phyloP scores from a whole-genome alignment of 2,797 vertebrate species.

The Labroides dimidiatus region DNA sequence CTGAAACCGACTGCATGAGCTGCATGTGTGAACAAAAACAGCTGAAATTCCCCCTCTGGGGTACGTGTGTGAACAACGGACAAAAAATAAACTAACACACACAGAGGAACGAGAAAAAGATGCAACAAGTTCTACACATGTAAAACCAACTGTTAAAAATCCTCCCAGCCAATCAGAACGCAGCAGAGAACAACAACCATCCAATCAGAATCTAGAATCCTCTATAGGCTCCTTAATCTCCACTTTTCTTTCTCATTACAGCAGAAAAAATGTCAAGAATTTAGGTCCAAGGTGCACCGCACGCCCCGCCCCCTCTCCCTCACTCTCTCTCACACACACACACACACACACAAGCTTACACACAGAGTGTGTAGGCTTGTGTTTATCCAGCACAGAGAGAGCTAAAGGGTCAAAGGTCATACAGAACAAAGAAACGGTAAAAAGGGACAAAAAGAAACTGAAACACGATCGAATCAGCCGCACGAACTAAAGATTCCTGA shows the following conservation, averaged over 20 bases:
- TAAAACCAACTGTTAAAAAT: slow-evolving; percentile 41
- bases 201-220: slow-evolving; percentile 39
- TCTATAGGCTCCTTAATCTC: slow-evolving; percentile 62
- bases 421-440: neutral
- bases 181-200: neutral
- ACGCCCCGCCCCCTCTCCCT: slow-evolving; percentile 1
- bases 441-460: neutral
- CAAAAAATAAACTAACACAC: no score
- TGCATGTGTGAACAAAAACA: no score
- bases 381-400: neutral
- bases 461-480: no score
- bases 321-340: slow-evolving; percentile 21
- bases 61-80: no score
- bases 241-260: slow-evolving; percentile 59
- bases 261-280: slow-evolving; percentile 78
- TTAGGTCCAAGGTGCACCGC: slow-evolving; percentile 52
- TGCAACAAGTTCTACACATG: slow-evolving; percentile 45
- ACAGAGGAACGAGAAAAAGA: slow-evolving; percentile 30
- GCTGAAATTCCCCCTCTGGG: no score
- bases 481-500: no score
- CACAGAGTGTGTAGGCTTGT: slow-evolving; percentile 4
- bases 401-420: slow-evolving; percentile 20
- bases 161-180: slow-evolving; percentile 48
- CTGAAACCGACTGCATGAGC: no score
- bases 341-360: neutral